Evolutionary conservation across 2,113 vertebrate genomes (phyloP), one percentile per base, ranked within the genome.

Genomic region (Loxodonta africana): DNA sequence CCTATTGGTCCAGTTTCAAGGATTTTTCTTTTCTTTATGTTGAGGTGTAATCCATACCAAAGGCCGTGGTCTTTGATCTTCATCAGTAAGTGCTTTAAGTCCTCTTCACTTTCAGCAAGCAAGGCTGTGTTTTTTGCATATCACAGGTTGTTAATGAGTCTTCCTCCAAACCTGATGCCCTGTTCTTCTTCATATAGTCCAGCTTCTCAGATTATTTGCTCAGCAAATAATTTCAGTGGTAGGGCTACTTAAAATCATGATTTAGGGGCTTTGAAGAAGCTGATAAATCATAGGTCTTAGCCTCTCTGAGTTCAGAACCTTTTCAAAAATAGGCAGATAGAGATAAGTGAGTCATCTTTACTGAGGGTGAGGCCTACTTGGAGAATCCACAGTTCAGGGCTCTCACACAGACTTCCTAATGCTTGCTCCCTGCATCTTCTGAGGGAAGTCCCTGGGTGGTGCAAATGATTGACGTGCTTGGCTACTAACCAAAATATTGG

Each of bases 311-410:
- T 82, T 71, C 62, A 86, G 60, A 89, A 48, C 4, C 28, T 74
- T 80, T 81, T n/a, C n/a, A 95, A 57, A 84, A 91, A 93, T 37
- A 78, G 57, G 94, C 33, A 69, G n/a, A 11, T 28, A 20, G 53
- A 88, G 33, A 85, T 44, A 90, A 74, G 74, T 83, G 7, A 25
- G 8, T 53, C 57, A 53, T 10, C 41, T 76, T 76, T 82, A 26
- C 30, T 30, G 37, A 67, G 33, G 9, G 6, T 71, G 69, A 67
- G 53, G 69, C 73, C 83, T 88, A 83, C 67, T 28, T 46, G 25
- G 71, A 76, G 30, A 80, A 83, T 57, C 17, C 71, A 53, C 41
- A 62, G 30, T 8, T 28, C 60, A 33, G n/a, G 60, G 60, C 15
- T 78, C 53, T 71, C 20, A 85, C 81, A 15, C 78, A 33, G 46